These are phyloP conservation scores for Pteropus alecto DNA, from an alignment of 2,113 vertebrate species.

Conservation along the genomic window DNA sequence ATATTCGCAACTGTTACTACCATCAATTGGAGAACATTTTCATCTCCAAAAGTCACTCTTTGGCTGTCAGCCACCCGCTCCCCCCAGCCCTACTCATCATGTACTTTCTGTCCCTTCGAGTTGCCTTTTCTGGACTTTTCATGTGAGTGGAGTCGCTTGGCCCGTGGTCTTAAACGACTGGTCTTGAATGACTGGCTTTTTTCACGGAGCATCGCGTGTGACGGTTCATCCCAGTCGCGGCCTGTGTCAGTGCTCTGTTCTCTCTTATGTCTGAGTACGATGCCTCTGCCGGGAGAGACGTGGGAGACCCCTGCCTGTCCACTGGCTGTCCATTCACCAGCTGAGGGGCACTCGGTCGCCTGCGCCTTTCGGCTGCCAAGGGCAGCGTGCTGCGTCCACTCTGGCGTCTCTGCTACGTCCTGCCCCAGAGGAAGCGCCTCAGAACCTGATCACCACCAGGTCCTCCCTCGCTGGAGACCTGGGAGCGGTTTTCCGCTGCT, in stretches of 20 bases:
- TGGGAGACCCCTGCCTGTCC: too few relatives aligned
- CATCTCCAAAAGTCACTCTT: neutral
- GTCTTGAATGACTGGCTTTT: too few relatives aligned
- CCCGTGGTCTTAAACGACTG: fast-evolving
- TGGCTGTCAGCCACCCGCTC: fast-evolving
- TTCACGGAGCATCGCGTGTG: fast-evolving
- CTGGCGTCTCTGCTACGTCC: fast-evolving
- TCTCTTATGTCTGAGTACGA: fast-evolving
- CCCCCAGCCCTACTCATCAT: neutral
- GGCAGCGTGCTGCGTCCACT: fast-evolving
- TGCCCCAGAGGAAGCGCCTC: neutral
- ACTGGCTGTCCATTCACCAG: fast-evolving
- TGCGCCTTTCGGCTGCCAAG: fast-evolving
- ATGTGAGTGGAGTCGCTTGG: fast-evolving
- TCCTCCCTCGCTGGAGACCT: neutral
- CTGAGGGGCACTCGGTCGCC: neutral
- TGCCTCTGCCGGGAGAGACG: fast-evolving
- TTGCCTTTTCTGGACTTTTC: neutral
- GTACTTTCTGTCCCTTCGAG: neutral
- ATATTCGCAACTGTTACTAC: neutral
- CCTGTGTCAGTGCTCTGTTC: fast-evolving
- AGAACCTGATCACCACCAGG: fast-evolving
- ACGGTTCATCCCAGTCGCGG: fast-evolving
- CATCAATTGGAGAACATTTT: neutral
- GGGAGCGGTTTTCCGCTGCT: neutral